Base-by-base conservation (phyloP, 2,797 vertebrate genomes). In the Philypnodon macrostomus region DNA sequence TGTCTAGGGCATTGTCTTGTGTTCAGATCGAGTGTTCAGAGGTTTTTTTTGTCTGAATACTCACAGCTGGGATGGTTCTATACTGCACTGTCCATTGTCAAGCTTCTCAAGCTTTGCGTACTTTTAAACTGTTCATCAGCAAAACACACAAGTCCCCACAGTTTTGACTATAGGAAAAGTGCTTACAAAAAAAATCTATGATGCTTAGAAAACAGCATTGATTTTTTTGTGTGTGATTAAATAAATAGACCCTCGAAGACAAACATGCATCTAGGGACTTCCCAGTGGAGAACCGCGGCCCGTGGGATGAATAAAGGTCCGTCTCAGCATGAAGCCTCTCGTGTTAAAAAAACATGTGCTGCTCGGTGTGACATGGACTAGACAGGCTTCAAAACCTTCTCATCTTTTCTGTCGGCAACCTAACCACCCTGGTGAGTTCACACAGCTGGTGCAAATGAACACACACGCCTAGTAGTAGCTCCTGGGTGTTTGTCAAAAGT, bases 401-500 rank as follows among this genome's bases (percentile, higher is more conserved):
- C 38, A 58, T 63, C 46, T 42, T 27, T 26, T 42, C 36, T 50
- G 40, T 46, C 47, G 44, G 45, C 17, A 33, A 38, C 27, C 45
- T 24, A 5, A 33, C 37, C 39, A 53, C 40, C 42, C 49, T 34
- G 23, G 27, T 38, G 59, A 54, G 33, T 52, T 48, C 57, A 42
- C 23, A 44, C 3, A 8, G 24, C 18, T 36, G 34, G 39, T 37
- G 54, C 29, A 48, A 34, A 26, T 41, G 24, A 50, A 58, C 36
- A 48, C 32, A 17, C 38, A 42, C 48, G 26, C 34, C 46, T 42
- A 46, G 46, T 52, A 52, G 46, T 57, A 26, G 47, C 48, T 37
- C 27, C 27, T 10, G 48, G 5, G 1, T 57, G 45, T 31, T 23
- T 40, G 53, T 61, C 53, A 67, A 49, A 59, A 35, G 34, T 32